phyloP scores from a whole-genome alignment of 2,888 invertebrate genomes.

The Congeria kusceri region DNA sequence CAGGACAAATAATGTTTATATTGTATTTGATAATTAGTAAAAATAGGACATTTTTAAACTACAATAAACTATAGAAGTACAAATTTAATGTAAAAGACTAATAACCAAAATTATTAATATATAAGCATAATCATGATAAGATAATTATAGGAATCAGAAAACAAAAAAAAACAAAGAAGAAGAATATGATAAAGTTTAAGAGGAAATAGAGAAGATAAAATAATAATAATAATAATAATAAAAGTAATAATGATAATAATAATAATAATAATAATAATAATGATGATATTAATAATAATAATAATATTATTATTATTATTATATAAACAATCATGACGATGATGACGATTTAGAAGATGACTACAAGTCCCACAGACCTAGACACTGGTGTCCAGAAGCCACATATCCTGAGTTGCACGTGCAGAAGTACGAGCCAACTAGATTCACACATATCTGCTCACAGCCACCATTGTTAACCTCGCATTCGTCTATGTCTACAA shows the following conservation, averaged over 20 bases:
- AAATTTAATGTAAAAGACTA: no score
- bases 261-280: background rate
- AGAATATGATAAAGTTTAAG: background rate
- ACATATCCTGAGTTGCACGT: constrained; percentile 69
- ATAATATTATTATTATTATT: background rate
- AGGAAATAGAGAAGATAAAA: background rate
- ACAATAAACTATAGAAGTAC: no score
- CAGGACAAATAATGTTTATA: no score
- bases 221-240: no score
- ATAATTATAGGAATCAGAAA: no score
- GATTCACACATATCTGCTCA: constrained; percentile 75
- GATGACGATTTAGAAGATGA: background rate
- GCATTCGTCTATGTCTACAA: constrained; percentile 76
- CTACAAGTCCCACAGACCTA: constrained; percentile 22
- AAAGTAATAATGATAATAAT: background rate
- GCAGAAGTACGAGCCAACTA: constrained; percentile 73
- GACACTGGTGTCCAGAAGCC: constrained; percentile 21
- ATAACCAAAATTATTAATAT: no score
- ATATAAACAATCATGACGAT: background rate
- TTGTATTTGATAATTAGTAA: no score
- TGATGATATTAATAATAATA: background rate
- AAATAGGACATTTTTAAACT: no score
- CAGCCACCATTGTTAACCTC: constrained; percentile 75
- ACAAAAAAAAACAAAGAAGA: no score
- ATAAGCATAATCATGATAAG: no score